Evolutionary conservation across 2,113 vertebrate species (phyloP), one percentile per base, ranked within the genome.

Genomic region (Donacobius atricapilla): DNA sequence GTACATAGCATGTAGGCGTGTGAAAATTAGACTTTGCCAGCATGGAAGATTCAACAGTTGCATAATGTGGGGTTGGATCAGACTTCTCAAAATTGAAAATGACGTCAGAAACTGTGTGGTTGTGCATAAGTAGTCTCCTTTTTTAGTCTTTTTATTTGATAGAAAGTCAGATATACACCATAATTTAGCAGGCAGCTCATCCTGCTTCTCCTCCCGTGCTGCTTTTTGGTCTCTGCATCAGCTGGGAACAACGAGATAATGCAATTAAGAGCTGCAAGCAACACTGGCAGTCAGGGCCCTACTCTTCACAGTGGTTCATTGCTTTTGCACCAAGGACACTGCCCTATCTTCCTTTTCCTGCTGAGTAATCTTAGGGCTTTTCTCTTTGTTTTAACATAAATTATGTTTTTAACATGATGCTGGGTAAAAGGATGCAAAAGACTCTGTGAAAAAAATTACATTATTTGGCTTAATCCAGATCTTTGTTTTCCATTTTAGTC

Each of bases 1-100:
- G 94, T 97, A 96, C 93, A 68, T 71, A 83, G 51, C 40, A 56
- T 27, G 96, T 90, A 90, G 96, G 96, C 39, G 72, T 97, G 93
- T 96, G 93, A 94, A 93, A 88, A 94, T 94, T 73, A 95, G 94
- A 77, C 65, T 89, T 83, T 70, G 37, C 88, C 83, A 93, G 37
- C 6, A 2, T 77, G 76, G 71, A 92, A 94, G 88, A 95, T 77
- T 70, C 94, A 94, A 87, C 63, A 73, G 87, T 96, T 95, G 85
- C 66, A 94, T 96, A 96, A 95, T 87, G 56, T 73, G 71, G 61
- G 84, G 69, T 95, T 96, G 91, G 85, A 84, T 75, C 83, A 93
- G 71, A 71, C 51, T 77, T 66, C 83, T 89, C 88, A 89, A 68
- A 92, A 90, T 44, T 87, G 85, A 95, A 94, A 96, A 84, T 90